phyloP scores from a whole-genome alignment of 2,113 vertebrate genomes.

The Madoqua kirkii region DNA sequence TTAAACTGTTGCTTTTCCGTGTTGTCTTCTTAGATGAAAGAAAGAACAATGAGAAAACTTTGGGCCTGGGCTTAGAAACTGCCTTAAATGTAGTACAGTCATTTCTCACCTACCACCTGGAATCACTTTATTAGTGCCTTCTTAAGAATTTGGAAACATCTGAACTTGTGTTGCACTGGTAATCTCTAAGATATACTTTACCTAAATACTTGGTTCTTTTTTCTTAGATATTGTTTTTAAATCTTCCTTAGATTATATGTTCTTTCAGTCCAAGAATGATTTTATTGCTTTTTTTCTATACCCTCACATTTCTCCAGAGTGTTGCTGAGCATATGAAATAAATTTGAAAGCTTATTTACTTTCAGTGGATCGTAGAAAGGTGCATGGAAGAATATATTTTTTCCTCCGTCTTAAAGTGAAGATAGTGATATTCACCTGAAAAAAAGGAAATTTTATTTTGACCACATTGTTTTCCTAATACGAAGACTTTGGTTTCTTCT shows the following conservation, averaged over 20 bases:
- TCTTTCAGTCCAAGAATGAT: neutral
- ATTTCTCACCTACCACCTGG: neutral
- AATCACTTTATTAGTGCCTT: neutral
- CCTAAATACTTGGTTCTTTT: neutral
- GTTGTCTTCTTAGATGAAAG: neutral
- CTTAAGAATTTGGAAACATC: neutral
- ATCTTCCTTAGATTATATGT: neutral
- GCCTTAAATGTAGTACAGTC: neutral
- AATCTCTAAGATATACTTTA: neutral
- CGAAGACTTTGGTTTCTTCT: neutral
- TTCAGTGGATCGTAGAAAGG: neutral
- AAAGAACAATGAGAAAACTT: neutral
- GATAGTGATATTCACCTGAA: neutral
- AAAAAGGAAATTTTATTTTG: slow-evolving; percentile 13
- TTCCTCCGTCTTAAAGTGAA: neutral
- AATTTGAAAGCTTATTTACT: neutral
- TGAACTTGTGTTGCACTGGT: neutral
- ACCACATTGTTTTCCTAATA: neutral
- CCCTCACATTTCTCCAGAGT: neutral
- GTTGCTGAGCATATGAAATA: neutral
- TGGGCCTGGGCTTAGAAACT: neutral
- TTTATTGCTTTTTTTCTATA: neutral
- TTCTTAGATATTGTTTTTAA: neutral
- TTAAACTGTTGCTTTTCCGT: neutral
- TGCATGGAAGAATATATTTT: neutral